Evolutionary conservation across 2,113 vertebrate genomes (phyloP), one percentile per base, ranked within the genome.

Genomic region (Gnathonemus echidnorhynchus): DNA sequence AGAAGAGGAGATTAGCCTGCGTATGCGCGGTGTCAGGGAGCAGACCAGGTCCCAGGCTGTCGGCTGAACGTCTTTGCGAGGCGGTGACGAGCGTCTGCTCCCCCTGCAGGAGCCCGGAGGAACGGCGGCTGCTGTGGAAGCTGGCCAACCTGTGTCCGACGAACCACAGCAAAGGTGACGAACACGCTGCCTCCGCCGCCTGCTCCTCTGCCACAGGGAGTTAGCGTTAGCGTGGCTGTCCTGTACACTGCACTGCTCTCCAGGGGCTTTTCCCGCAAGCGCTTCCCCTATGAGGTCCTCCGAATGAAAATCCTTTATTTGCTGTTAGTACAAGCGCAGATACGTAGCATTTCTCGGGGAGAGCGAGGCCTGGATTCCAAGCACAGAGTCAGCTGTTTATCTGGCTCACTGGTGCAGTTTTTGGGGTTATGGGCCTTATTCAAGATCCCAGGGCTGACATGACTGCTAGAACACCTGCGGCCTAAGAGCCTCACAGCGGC

Each of bases 71-170:
- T 27, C 66, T 1, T 66, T 87, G 35, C 1, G 17, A 80, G 74
- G 35, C 35, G 19, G n/a, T 70, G n/a, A 70, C 10, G 15, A 19
- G 15, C 70, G 3, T 80, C 74, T 80, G 35, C 92, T 89, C 17
- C 88, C 85, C 92, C 88, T 45, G 5, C 94, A 99, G 98, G 98
- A 99, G 97, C 86, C 92, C 97, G 27, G 97, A 98, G 62, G 98
- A 99, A 91, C 96, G 97, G 74, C 94, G 97, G 48, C 94, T 99
- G 92, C 95, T 97, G 66, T 99, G 98, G 98, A 97, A 97, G 91
- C 96, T 99, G 19, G 96, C 97, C 46, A 97, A 97, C 39, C 90
- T 98, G 5, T 97, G 95, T 0, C 95, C 96, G 0, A 95, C 96
- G 46, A 95, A 96, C 1, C 96, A 96, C 92, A 96, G 95, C 91